Percentiles rank a stretch among this genome's conserved stretches.
Conservation (phyloP, 1,140 invertebrate genomes). For the Aphaenogaster ashmeadi region DNA sequence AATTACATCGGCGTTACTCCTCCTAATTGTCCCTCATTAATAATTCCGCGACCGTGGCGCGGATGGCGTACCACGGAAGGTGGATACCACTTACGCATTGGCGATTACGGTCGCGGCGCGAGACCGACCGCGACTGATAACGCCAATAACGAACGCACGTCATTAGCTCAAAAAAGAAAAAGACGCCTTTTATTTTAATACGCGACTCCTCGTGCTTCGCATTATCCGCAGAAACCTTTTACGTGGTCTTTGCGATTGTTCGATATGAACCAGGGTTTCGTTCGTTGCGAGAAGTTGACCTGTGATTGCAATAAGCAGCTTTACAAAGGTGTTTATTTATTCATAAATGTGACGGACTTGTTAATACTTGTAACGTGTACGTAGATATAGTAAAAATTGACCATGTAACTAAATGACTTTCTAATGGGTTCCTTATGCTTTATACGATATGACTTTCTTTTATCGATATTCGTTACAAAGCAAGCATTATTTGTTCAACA, state of each 20-base stretch:
- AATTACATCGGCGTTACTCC: slow-evolving; percentile 78
- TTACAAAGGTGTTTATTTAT: slow-evolving; percentile 1
- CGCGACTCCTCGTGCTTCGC: neutral
- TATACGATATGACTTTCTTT: neutral
- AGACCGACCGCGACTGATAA: slow-evolving; percentile 19
- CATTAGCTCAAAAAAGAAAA: slow-evolving; percentile 32
- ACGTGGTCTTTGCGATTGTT: neutral
- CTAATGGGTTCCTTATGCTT: neutral
- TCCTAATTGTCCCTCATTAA: slow-evolving; percentile 83
- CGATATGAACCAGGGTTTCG: neutral
- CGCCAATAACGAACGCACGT: slow-evolving; percentile 27
- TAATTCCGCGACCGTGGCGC: slow-evolving; percentile 75
- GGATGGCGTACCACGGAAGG: slow-evolving; percentile 79
- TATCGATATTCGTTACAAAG: neutral
- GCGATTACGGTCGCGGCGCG: slow-evolving; percentile 35
- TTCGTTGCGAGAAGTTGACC: neutral
- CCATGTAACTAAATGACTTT: neutral
- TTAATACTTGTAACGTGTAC: neutral
- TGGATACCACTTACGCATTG: slow-evolving; percentile 54
- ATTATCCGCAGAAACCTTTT: neutral
- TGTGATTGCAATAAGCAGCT: neutral
- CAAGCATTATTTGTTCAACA: neutral
- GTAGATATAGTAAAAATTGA: neutral
- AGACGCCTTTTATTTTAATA: slow-evolving; percentile 6
- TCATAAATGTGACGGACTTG: neutral